Conservation (phyloP, 2,888 invertebrate genomes). For the Proisotoma minuta region DNA sequence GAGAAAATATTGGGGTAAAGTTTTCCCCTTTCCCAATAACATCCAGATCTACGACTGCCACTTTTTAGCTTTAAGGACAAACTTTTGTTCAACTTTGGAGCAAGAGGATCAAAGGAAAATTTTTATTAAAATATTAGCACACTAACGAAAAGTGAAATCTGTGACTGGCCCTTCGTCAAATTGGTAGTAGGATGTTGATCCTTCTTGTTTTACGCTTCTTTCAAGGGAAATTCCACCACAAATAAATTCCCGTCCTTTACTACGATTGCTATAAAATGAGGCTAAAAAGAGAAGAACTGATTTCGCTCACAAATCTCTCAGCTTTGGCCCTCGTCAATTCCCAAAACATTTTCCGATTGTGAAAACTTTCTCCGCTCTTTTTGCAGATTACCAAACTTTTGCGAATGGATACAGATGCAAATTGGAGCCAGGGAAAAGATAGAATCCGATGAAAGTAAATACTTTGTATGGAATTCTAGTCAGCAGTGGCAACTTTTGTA, state of each 20-base stretch:
- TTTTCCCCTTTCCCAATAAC: background rate
- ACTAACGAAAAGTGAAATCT: background rate
- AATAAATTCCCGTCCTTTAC: conserved; percentile 8
- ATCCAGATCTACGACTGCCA: background rate
- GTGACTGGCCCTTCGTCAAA: background rate
- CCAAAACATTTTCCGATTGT: conserved; percentile 10
- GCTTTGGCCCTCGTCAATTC: conserved; percentile 4
- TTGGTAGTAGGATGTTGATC: background rate
- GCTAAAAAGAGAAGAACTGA: background rate
- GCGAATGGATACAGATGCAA: conserved; percentile 15
- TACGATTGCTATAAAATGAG: conserved; percentile 11
- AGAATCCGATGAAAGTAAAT: conserved; percentile 13
- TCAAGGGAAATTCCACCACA: background rate
- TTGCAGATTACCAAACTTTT: conserved; percentile 15
- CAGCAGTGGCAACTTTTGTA: conserved; percentile 13
- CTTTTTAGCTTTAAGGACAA: background rate
- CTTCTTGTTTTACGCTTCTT: background rate
- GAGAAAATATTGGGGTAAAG: conserved; percentile 1
- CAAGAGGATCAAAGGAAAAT: conserved; percentile 12
- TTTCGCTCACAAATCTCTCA: background rate
- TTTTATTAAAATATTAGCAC: conserved; percentile 17
- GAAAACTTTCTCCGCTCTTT: conserved; percentile 2
- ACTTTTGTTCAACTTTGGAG: background rate
- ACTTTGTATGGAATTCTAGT: conserved; percentile 9
- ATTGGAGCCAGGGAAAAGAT: background rate